A percentile compares a stretch with the other conserved stretches of the same genome.
phyloP scores from a whole-genome alignment of 2,888 invertebrate genomes.

The Melanostoma scalare region DNA sequence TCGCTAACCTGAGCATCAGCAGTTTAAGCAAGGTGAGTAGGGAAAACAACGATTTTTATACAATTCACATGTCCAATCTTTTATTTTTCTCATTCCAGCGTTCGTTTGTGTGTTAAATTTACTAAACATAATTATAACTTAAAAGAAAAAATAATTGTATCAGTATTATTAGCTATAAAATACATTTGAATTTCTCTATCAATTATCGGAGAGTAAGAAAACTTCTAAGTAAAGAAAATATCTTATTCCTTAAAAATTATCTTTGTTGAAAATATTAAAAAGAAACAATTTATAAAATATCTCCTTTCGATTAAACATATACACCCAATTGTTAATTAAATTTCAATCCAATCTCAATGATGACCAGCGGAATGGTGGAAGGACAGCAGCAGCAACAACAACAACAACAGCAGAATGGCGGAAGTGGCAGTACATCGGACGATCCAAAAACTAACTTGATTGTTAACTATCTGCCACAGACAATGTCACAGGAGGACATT shows the following conservation, averaged over 20 bases:
- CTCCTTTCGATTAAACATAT: slow-evolving; percentile 31
- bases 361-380: slow-evolving; percentile 82
- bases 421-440: slow-evolving; percentile 78
- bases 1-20: slow-evolving; percentile 49
- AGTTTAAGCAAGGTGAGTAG: slow-evolving; percentile 51
- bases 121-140: slow-evolving; percentile 46
- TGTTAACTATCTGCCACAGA: slow-evolving; percentile 97
- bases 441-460: slow-evolving; percentile 98
- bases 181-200: slow-evolving; percentile 45
- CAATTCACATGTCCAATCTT: neutral
- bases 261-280: slow-evolving; percentile 45
- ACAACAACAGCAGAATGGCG: slow-evolving; percentile 78
- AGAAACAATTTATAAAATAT: slow-evolving; percentile 22
- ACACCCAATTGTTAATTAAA: slow-evolving; percentile 37
- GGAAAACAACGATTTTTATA: neutral
- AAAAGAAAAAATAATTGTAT: slow-evolving; percentile 58
- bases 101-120: slow-evolving; percentile 65
- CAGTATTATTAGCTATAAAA: slow-evolving; percentile 72
- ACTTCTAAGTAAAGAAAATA: slow-evolving; percentile 37
- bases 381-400: slow-evolving; percentile 86
- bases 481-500: slow-evolving; percentile 97
- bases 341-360: slow-evolving; percentile 73
- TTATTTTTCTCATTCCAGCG: slow-evolving; percentile 41
- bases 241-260: slow-evolving; percentile 39
- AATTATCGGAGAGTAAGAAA: slow-evolving; percentile 25